Evolutionary conservation across 2,888 invertebrate genomes (phyloP).

Genomic region (Melitaea athalia): DNA sequence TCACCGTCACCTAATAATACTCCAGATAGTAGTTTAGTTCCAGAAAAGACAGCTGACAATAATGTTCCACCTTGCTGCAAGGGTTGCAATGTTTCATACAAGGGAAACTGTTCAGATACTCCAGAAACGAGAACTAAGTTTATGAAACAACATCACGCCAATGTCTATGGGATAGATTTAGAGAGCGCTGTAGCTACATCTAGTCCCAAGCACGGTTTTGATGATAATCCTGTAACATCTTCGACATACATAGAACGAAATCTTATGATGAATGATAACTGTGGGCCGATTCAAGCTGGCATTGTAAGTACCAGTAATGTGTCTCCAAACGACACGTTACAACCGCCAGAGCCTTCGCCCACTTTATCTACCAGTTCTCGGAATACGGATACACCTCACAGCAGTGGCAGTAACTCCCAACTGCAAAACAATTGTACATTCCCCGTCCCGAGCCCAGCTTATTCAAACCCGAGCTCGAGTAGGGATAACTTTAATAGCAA

Average conservation of each 20-base stretch:
- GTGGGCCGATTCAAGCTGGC: constrained; percentile 91
- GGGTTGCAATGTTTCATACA: constrained; percentile 74
- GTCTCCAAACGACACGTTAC: constrained; percentile 83
- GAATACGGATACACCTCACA: constrained; percentile 75
- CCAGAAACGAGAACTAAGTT: constrained; percentile 67
- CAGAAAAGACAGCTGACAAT: constrained; percentile 62
- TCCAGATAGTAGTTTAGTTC: constrained; percentile 74
- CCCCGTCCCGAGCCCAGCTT: constrained; percentile 77
- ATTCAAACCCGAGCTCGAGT: constrained; percentile 71
- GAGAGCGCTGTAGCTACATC: constrained; percentile 69
- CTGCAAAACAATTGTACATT: constrained; percentile 64
- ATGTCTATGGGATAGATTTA: constrained; percentile 71
- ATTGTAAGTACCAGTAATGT: constrained; percentile 92
- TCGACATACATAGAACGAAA: constrained; percentile 85
- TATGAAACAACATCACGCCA: constrained; percentile 62
- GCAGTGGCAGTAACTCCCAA: constrained; percentile 62
- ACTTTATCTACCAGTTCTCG: constrained; percentile 81
- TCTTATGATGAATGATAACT: constrained; percentile 81
- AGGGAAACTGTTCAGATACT: constrained; percentile 67
- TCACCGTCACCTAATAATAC: constrained; percentile 72
- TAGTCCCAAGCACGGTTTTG: constrained; percentile 79
- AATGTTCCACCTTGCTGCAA: constrained; percentile 74
- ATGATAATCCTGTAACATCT: constrained; percentile 86
- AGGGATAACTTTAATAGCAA: constrained; percentile 67
- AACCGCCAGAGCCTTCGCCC: constrained; percentile 83